A percentile compares a stretch with the other conserved stretches of the same genome.
Evolutionary conservation across 2,888 invertebrate genomes (phyloP).

Genomic region (Scrobipalpa costella): DNA sequence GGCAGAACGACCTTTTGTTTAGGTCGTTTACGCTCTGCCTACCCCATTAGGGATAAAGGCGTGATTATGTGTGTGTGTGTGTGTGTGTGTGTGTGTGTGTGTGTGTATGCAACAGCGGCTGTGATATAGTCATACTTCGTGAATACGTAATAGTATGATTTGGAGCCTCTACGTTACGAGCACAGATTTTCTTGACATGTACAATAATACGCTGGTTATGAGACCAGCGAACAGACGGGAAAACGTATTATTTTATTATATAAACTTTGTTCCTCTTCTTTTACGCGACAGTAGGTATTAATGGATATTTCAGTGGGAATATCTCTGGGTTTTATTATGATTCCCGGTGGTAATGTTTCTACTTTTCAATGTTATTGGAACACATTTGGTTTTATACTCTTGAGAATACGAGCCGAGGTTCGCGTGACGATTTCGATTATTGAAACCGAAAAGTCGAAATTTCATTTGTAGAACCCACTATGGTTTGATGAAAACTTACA

Average conservation of each 20-base stretch:
- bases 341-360: constrained; percentile 58
- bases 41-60: too few relatives aligned
- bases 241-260: constrained; percentile 58
- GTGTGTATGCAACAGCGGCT: constrained; percentile 41
- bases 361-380: constrained; percentile 65
- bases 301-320: constrained; percentile 63
- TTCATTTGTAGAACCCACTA: background rate
- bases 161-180: constrained; percentile 45
- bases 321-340: constrained; percentile 67
- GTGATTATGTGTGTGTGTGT: too few relatives aligned
- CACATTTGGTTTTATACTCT: constrained; percentile 60
- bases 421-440: constrained; percentile 55
- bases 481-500: too few relatives aligned
- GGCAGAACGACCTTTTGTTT: too few relatives aligned
- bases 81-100: too few relatives aligned
- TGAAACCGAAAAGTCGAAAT: constrained; percentile 1
- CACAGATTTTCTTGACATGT: constrained; percentile 48
- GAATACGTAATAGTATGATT: constrained; percentile 55
- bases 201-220: constrained; percentile 45
- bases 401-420: constrained; percentile 56
- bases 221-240: constrained; percentile 45
- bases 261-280: constrained; percentile 53
- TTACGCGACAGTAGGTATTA: constrained; percentile 62
- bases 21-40: too few relatives aligned
- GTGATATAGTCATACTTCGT: constrained; percentile 46